Conservation (phyloP, 2,888 invertebrate genomes). For the Trachelus iudaicus region DNA sequence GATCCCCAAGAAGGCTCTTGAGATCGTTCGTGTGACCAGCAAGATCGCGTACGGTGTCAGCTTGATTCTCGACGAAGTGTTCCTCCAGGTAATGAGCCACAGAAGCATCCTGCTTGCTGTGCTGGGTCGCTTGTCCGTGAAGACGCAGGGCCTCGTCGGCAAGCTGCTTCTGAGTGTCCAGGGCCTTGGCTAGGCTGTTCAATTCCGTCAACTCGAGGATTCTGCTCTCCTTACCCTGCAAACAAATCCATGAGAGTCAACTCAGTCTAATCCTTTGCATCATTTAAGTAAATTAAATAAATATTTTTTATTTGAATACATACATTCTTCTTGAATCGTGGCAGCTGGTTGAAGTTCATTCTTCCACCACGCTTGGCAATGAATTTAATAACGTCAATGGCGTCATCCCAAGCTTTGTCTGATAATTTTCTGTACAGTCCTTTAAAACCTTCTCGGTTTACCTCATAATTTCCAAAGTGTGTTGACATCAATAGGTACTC, state of each 20-base stretch:
- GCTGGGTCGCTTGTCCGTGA: slow-evolving; percentile 69
- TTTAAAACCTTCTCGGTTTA: slow-evolving; percentile 80
- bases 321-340: slow-evolving; percentile 48
- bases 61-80: slow-evolving; percentile 78
- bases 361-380: slow-evolving; percentile 78
- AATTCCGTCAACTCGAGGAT: slow-evolving; percentile 74
- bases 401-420: slow-evolving; percentile 79
- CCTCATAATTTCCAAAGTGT: slow-evolving; percentile 81
- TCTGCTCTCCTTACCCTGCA: slow-evolving; percentile 36
- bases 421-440: slow-evolving; percentile 79
- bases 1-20: slow-evolving; percentile 71
- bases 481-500: slow-evolving; percentile 81
- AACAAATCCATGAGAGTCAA: neutral
- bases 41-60: slow-evolving; percentile 75
- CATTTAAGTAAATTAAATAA: neutral
- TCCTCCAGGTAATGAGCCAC: slow-evolving; percentile 82
- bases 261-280: neutral
- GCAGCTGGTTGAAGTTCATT: slow-evolving; percentile 68
- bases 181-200: slow-evolving; percentile 77
- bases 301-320: slow-evolving; percentile 19
- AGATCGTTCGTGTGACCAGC: slow-evolving; percentile 82
- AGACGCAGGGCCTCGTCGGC: slow-evolving; percentile 76
- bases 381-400: slow-evolving; percentile 81
- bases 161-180: slow-evolving; percentile 80
- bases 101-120: slow-evolving; percentile 67